A percentile compares a stretch with the other conserved stretches of the same genome.
These are phyloP conservation scores for Benitochromis conjunctus DNA, from an alignment of 2,113 vertebrate genomes.

Conservation along the genomic window DNA sequence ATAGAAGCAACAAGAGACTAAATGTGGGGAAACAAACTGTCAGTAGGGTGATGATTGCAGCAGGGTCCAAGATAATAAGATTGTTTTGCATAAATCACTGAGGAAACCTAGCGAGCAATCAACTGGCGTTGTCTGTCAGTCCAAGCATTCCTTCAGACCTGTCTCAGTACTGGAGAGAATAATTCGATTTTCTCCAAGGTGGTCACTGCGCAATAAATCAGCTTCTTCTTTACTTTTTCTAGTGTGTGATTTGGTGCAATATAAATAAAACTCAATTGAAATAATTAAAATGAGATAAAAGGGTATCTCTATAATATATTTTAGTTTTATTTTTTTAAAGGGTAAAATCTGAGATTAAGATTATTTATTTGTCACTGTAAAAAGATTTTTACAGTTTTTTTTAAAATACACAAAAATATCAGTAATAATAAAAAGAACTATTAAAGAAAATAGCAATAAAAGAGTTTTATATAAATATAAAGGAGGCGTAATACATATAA, in stretches of 20 bases:
- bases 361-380: not conserved
- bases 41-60: slow-evolving; percentile 11
- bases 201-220: not conserved
- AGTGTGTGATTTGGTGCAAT: not conserved
- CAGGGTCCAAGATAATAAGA: not conserved
- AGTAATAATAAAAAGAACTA: not conserved
- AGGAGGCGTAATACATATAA: not conserved
- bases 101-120: not conserved
- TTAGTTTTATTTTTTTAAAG: not conserved
- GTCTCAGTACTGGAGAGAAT: not conserved
- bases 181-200: not conserved
- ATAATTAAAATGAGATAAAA: not conserved
- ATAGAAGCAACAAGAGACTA: slow-evolving; percentile 5
- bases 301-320: not conserved
- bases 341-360: not conserved
- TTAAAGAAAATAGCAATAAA: not conserved
- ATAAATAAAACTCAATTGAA: not conserved
- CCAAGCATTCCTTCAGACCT: not conserved
- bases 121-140: not conserved
- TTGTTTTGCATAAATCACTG: slow-evolving; percentile 30
- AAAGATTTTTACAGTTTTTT: not conserved
- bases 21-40: slow-evolving; percentile 19
- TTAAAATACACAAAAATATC: not conserved
- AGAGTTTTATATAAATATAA: not conserved
- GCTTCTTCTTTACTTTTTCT: not conserved